Conservation (phyloP, 1,140 invertebrate species). For the Acromyrmex charruanus region DNA sequence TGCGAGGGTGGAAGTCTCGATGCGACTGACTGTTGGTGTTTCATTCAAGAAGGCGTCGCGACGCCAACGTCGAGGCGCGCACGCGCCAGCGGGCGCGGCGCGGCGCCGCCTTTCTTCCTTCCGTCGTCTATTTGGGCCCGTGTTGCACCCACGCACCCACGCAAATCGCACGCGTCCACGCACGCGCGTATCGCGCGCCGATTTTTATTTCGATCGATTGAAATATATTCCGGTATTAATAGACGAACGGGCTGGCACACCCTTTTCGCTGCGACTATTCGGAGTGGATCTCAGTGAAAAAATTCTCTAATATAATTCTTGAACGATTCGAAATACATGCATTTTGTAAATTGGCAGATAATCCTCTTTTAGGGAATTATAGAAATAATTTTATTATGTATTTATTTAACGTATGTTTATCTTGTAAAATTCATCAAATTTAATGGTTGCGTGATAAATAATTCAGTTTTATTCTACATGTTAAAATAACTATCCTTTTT, state of each 20-base stretch:
- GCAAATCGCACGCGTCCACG: conserved; percentile 46
- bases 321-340: not conserved
- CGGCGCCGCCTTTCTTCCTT: conserved; percentile 50
- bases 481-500: not conserved
- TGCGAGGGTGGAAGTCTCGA: conserved; percentile 77
- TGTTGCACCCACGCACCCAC: conserved; percentile 43
- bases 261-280: conserved; percentile 16
- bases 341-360: not conserved
- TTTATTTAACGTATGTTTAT: not conserved
- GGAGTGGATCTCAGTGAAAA: not conserved
- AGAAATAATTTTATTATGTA: not conserved
- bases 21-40: conserved; percentile 77
- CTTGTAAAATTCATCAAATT: not conserved
- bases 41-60: conserved; percentile 82
- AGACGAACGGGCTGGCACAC: conserved; percentile 53
- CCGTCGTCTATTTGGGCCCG: conserved; percentile 49
- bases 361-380: not conserved
- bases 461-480: not conserved
- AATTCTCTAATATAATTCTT: not conserved
- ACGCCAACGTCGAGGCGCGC: conserved; percentile 66
- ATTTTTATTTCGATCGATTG: conserved; percentile 81
- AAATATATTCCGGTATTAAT: conserved; percentile 78
- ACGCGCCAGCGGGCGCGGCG: conserved; percentile 67
- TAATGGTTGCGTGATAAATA: not conserved
- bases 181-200: conserved; percentile 61